Base-by-base conservation (phyloP, 2,113 vertebrate genomes). In the Sprattus sprattus region DNA sequence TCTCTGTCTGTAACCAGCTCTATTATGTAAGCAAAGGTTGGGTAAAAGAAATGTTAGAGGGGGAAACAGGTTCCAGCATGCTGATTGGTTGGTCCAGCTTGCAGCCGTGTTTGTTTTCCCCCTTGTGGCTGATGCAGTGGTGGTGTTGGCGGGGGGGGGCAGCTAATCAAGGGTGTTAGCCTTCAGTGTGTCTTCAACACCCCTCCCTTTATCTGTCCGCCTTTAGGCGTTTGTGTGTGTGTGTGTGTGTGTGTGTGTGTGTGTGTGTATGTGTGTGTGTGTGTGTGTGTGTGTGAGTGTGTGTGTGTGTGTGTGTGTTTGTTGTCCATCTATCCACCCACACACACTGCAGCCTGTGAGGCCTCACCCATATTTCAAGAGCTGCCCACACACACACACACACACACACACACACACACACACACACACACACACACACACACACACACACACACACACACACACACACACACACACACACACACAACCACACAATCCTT, bases 301-400 rank as follows among this genome's bases (percentile, higher is more conserved):
- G 57, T 64, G 57, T 64, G 57, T 64, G 39, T 39, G 39, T 39
- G 39, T 64, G 57, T 64, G 57, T 64, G 54, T 64, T 2, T 64
- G 57, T 64, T 22, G 39, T 39, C 39, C 39, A 20, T 71, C 64
- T 25, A 25, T 28, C 64, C 64, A 71, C 64, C 64, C 64, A 71
- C 64, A 71, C 64, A 71, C 64, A 9, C 25, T 32, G 64, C 64
- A 25, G 64, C 64, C 64, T 71, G 64, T 71, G 64, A 71, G 64
- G 64, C 64, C 64, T 71, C 64, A 25, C 64, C 64, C 64, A 71
- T 71, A 71, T 71, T 71, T 71, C 28, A 71, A 71, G 64, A 71
- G 64, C 64, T 71, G 64, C 64, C 64, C 60, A 67, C 60, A 25
- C 60, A 67, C 60, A 67, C 60, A 67, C 6, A 67, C 64, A 67